Evolutionary conservation across 2,113 vertebrate genomes (phyloP).

Genomic region (Gila orcuttii): DNA sequence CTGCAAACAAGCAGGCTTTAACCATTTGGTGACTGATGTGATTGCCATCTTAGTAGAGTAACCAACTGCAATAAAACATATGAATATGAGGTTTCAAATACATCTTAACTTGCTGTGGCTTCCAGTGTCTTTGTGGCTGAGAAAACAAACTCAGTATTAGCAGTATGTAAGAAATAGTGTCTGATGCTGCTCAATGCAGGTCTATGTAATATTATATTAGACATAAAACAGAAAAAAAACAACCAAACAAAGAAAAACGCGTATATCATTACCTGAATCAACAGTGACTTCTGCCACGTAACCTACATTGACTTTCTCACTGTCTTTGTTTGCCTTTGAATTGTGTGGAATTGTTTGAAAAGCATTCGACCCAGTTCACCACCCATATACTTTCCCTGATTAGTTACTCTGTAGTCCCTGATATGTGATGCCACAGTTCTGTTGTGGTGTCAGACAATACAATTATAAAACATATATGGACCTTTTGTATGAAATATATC

Average conservation of each 20-base stretch:
- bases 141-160: neutral
- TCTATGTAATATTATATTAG: too few relatives aligned
- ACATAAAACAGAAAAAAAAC: neutral
- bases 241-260: neutral
- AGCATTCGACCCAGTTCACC: constrained; percentile 54
- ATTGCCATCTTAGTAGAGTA: neutral
- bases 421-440: constrained; percentile 63
- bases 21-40: constrained; percentile 44
- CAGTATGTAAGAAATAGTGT: neutral
- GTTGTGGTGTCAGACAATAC: constrained; percentile 13
- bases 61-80: neutral
- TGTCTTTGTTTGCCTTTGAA: neutral
- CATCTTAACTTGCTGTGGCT: too few relatives aligned
- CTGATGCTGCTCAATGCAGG: neutral
- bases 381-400: constrained; percentile 51
- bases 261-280: constrained; percentile 31
- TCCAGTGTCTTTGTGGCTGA: neutral
- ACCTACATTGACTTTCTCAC: neutral
- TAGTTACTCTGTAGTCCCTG: constrained; percentile 64
- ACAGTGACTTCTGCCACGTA: constrained; percentile 9
- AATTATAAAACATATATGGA: constrained; percentile 59
- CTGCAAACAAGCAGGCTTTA: constrained; percentile 67
- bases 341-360: constrained; percentile 1
- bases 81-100: neutral
- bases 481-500: constrained; percentile 57